Percentiles rank a stretch among this genome's conserved stretches.
phyloP scores from a whole-genome alignment of 2,797 vertebrate genomes.

The Paratrypauchen microcephalus region DNA sequence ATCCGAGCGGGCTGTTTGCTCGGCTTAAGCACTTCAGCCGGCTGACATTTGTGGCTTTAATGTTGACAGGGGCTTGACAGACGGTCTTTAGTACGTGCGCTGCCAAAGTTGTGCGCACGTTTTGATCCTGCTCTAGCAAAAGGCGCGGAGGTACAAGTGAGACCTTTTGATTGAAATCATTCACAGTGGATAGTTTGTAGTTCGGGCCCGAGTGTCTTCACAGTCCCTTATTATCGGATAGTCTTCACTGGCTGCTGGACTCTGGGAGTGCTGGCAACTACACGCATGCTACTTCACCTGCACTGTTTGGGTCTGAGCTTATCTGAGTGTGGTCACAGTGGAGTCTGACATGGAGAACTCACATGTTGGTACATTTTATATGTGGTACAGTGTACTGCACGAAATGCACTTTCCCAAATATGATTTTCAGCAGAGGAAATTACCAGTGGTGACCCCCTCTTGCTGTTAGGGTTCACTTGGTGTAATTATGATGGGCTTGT shows the following conservation, averaged over 20 bases:
- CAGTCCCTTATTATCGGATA: neutral
- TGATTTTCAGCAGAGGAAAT: neutral
- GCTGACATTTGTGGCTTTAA: neutral
- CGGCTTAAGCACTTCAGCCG: neutral
- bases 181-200: neutral
- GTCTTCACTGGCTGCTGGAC: neutral
- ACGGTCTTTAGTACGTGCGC: neutral
- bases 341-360: neutral
- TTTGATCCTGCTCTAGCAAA: neutral
- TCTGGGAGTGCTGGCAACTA: neutral
- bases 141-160: neutral
- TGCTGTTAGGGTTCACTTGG: neutral
- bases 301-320: neutral
- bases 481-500: neutral
- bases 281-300: too few species aligned
- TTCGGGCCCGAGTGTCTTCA: neutral
- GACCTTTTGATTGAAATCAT: neutral
- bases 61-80: slow-evolving; percentile 1
- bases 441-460: neutral
- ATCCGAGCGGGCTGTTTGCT: slow-evolving; percentile 34
- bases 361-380: too few species aligned
- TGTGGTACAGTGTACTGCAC: too few species aligned
- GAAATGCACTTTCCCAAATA: too few species aligned
- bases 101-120: slow-evolving; percentile 1
- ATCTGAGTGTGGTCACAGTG: neutral